A percentile compares a stretch with the other conserved stretches of the same genome.
These are phyloP conservation scores for Pagetopsis macropterus DNA, from an alignment of 2,797 vertebrate species.

Conservation along the genomic window DNA sequence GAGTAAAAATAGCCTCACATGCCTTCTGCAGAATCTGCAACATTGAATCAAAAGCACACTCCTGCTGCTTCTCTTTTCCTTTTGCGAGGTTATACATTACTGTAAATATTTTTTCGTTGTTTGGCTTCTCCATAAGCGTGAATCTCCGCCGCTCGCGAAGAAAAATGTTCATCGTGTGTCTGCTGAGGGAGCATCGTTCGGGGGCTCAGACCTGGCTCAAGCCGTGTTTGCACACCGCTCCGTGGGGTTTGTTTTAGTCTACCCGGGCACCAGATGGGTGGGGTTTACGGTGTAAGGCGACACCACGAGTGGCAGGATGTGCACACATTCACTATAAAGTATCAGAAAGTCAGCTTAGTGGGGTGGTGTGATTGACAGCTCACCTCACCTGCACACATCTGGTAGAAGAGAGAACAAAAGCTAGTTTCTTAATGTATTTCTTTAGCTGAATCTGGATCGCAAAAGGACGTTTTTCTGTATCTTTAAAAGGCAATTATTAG, in stretches of 20 bases:
- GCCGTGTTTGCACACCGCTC: conserved; percentile 65
- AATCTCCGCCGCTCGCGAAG: conserved; percentile 54
- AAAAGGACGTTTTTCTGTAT: too few species aligned
- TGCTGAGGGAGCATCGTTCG: conserved; percentile 43
- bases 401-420: conserved; percentile 7
- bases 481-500: too few species aligned
- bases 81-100: conserved; percentile 41
- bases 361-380: conserved; percentile 56
- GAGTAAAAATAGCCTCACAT: conserved; percentile 11
- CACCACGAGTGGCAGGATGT: conserved; percentile 64
- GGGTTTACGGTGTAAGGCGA: conserved; percentile 64
- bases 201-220: conserved; percentile 72
- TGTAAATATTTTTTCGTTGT: conserved; percentile 69
- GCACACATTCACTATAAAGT: conserved; percentile 65
- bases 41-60: conserved; percentile 14
- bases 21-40: conserved; percentile 6
- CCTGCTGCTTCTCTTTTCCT: conserved; percentile 31
- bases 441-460: too few species aligned
- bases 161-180: conserved; percentile 62
- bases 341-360: conserved; percentile 52
- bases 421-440: too few species aligned
- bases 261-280: conserved; percentile 69
- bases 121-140: conserved; percentile 69
- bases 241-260: conserved; percentile 65
- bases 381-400: conserved; percentile 66